Evolutionary conservation across 2,888 invertebrate genomes (phyloP), one percentile per base, ranked within the genome.

Genomic region (Drosophila diplacantha): DNA sequence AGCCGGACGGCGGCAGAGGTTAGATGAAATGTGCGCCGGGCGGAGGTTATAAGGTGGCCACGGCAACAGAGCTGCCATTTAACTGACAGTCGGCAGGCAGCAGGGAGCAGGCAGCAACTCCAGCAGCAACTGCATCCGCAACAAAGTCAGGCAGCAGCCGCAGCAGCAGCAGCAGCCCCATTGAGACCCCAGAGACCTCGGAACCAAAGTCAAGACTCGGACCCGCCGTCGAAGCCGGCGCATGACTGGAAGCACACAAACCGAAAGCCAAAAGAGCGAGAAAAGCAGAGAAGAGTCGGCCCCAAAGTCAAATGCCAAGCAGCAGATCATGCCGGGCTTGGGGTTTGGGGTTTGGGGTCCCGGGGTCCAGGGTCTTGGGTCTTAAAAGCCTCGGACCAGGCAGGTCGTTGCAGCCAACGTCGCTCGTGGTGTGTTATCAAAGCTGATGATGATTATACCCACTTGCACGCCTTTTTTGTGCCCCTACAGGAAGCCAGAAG

Each of bases 391-490:
- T 58, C 44, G 68, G 68, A 56, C 37, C 67, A 68, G 65, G 41
- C 66, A 68, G 66, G 66, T 66, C 66, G 66, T 53, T 58, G 64
- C 71, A 37, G 57, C 55, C 58, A 47, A 56, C 53, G 63, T 68
- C 76, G 77, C 80, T 83, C 59, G 79, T 83, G 80, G 84, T 83
- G 82, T 85, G 81, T 85, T 84, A 86, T 85, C 86, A 84, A 79
- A 83, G 83, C 85, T 79, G 81, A 83, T 82, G 83, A 86, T 86
- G 85, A 85, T 84, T 84, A 85, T 84, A 83, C 77, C 77, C 74
- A 78, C 76, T 85, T 79, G 80, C 77, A 81, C 85, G 81, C 85
- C 78, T 84, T 73, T 76, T 75, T 72, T 72, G 66, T 71, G 71
- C 72, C 74, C 73, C 71, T 72, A 75, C 77, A 74, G 75, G 78